These are phyloP conservation scores for Caenorhabditis auriculariae DNA, from an alignment of 2,888 invertebrate species.

Conservation along the genomic window DNA sequence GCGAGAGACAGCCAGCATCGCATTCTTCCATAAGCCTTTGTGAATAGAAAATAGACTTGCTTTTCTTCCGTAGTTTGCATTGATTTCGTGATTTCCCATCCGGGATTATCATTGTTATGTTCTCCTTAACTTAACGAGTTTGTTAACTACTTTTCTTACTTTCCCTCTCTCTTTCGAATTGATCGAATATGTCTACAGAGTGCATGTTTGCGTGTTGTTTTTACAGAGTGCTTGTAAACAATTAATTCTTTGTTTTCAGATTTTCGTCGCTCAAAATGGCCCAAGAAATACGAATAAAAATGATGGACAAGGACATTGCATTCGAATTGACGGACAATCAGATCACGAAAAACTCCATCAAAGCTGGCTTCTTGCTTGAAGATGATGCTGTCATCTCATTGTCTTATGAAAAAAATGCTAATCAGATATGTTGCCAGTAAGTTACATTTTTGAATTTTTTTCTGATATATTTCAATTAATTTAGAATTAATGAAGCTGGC, in stretches of 20 bases:
- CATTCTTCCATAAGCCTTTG: too few species aligned
- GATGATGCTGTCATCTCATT: constrained; percentile 7
- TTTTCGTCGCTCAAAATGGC: not conserved
- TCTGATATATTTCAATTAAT: constrained; percentile 11
- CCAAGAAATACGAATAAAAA: not conserved
- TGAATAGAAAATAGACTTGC: too few species aligned
- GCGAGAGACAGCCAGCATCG: too few species aligned
- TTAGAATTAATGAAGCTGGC: constrained; percentile 6
- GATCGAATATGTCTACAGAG: too few species aligned
- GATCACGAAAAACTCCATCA: constrained; percentile 9
- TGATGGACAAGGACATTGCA: not conserved
- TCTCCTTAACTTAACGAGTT: too few species aligned
- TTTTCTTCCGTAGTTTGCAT: too few species aligned
- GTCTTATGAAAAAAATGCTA: constrained; percentile 9
- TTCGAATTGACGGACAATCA: not conserved
- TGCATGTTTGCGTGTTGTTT: too few species aligned
- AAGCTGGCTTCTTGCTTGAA: constrained; percentile 5
- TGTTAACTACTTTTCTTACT: too few species aligned
- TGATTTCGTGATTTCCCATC: too few species aligned
- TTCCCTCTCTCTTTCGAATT: too few species aligned
- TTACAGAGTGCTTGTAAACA: constrained; percentile 8
- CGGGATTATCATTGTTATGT: too few species aligned
- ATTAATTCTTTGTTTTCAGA: constrained; percentile 14
- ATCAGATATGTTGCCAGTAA: constrained; percentile 4
- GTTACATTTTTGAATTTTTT: constrained; percentile 2